Base-by-base conservation (phyloP, 2,888 invertebrate species). In the Epicampocera succincta region DNA sequence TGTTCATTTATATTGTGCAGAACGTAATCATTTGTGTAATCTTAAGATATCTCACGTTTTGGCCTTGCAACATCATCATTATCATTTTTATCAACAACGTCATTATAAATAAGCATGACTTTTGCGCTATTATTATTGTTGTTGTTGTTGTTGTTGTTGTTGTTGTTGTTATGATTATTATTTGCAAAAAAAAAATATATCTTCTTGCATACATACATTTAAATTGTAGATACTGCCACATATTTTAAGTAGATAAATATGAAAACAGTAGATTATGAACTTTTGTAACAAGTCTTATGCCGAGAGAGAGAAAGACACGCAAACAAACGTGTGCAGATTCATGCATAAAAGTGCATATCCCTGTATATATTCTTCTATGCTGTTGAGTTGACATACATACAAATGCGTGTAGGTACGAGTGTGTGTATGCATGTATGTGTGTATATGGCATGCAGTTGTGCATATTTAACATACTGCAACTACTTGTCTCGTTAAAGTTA, bases 1-100 rank as follows among this genome's bases (percentile, higher is more conserved):
- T 42, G 17, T 52, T 29, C 40, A 58, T 71, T 71, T 71, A 40
- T 50, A 46, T 38, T 68, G 42, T 63, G 21, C 66, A 66, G 68
- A 75, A 66, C 76, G 58, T 80, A 63, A 83, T 76, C 79, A 69
- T 83, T 73, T 73, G 76, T 65, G 58, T 76, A 79, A 76, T 79
- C 76, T 79, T 79, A 76, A 83, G 73, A 80, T 79, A 80, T 80
- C 76, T 83, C 79, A 80, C 83, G 80, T 83, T 80, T 73, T 83
- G 76, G 74, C 82, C 82, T 82, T 78, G 82, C 82, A 71, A 74
- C 78, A 78, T 82, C 71, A 71, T 66, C 77, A 68, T 29, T 15
- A 38, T 29, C 42, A 58, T 46, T 42, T 48, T 58, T 46, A 76
- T 69, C 68, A 60, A 60, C 74, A 78, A 42, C 58, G 17, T 61